phyloP scores from a whole-genome alignment of 2,888 invertebrate genomes.

The Noctua janthe region DNA sequence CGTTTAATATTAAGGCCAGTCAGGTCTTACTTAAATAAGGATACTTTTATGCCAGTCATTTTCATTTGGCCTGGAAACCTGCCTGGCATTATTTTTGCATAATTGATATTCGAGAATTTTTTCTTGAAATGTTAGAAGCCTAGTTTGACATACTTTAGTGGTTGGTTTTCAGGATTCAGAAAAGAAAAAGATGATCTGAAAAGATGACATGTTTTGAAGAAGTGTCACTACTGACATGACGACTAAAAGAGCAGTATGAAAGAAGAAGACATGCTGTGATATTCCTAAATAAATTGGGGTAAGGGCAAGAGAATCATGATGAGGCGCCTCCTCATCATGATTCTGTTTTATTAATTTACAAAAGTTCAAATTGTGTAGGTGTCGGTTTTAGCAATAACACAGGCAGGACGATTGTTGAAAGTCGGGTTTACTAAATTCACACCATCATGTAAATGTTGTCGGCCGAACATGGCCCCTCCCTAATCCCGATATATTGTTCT shows the following conservation, averaged over 20 bases:
- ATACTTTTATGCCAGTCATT: constrained; percentile 22
- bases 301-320: not conserved
- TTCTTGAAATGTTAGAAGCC: not conserved
- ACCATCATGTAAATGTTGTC: not conserved
- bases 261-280: not conserved
- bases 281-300: not conserved
- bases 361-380: not conserved
- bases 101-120: not conserved
- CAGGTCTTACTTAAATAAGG: not conserved
- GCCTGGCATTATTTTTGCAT: not conserved
- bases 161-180: not conserved
- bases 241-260: not conserved
- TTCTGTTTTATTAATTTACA: not conserved
- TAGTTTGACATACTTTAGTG: not conserved
- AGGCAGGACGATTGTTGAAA: not conserved
- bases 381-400: not conserved
- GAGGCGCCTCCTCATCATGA: no score
- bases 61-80: not conserved
- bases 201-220: not conserved
- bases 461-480: not conserved
- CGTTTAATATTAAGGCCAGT: constrained; percentile 15
- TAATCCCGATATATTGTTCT: not conserved
- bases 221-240: not conserved
- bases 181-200: not conserved
- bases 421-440: no score